phyloP scores from a whole-genome alignment of 2,888 invertebrate species.

The Microchrysa polita region DNA sequence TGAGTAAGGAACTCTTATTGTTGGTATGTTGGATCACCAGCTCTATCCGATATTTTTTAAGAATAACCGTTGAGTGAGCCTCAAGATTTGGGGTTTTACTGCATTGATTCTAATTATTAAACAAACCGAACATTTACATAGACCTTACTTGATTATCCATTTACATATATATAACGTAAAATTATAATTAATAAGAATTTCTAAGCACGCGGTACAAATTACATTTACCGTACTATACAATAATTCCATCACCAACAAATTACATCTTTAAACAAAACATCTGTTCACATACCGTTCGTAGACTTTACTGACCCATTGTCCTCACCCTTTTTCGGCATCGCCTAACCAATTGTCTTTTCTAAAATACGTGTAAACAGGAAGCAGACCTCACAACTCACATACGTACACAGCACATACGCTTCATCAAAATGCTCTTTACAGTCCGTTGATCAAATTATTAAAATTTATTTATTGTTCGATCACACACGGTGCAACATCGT shows the following conservation, averaged over 20 bases:
- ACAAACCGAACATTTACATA: no score
- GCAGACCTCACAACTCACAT: slow-evolving; percentile 24
- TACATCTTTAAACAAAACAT: not conserved
- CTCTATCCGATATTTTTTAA: no score
- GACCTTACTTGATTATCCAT: no score
- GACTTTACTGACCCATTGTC: not conserved
- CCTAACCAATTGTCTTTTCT: not conserved
- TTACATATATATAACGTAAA: no score
- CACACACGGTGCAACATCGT: slow-evolving; percentile 17
- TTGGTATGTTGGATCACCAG: no score
- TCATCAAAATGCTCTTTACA: slow-evolving; percentile 30
- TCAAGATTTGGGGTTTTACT: no score
- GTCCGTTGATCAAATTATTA: slow-evolving; percentile 37
- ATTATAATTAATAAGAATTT: not conserved
- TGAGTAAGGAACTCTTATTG: no score
- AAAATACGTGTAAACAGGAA: slow-evolving; percentile 17
- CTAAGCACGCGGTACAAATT: not conserved
- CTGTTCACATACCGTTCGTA: not conserved
- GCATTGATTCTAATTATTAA: no score
- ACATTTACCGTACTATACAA: not conserved
- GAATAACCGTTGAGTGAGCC: no score
- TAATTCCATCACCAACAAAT: not conserved
- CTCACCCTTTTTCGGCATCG: not conserved
- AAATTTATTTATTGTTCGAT: slow-evolving; percentile 23
- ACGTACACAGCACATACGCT: not conserved